A percentile compares a stretch with the other conserved stretches of the same genome.
phyloP scores from a whole-genome alignment of 2,888 invertebrate genomes.

The Acleris cristana region DNA sequence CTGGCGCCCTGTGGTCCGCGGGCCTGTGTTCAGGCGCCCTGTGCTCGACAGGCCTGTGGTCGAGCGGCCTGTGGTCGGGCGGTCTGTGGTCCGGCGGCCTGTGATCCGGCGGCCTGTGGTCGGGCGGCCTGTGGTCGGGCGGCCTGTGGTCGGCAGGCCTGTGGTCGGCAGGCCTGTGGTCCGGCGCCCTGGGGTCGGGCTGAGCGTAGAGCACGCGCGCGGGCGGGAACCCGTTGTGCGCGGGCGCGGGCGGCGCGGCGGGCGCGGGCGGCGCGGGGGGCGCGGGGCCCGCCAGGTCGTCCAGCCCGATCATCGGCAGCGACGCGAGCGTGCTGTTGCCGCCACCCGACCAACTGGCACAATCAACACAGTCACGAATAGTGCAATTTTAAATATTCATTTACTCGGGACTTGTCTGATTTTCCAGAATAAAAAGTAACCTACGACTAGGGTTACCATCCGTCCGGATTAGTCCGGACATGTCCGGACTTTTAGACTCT shows the following conservation, averaged over 20 bases:
- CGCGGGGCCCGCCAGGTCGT: constrained; percentile 74
- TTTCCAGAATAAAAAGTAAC: too few relatives aligned
- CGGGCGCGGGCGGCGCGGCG: constrained; percentile 43
- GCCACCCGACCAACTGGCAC: constrained; percentile 85
- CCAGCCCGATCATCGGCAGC: constrained; percentile 89
- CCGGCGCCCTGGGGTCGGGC: constrained; percentile 19
- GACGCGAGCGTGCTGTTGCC: constrained; percentile 89
- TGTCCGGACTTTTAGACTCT: too few relatives aligned
- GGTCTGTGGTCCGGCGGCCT: constrained; percentile 27
- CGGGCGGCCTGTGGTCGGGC: constrained; percentile 20
- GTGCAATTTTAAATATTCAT: too few relatives aligned
- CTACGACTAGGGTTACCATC: too few relatives aligned
- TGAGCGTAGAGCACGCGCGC: constrained; percentile 11
- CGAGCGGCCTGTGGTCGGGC: constrained; percentile 24
- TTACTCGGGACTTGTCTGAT: too few relatives aligned
- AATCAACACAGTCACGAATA: neutral
- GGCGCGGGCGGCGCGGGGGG: constrained; percentile 44
- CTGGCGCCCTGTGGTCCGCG: constrained; percentile 28
- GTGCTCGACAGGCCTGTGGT: constrained; percentile 22
- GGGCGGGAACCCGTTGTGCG: constrained; percentile 30
- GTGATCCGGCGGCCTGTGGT: constrained; percentile 16
- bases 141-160: constrained; percentile 6
- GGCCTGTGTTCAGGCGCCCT: constrained; percentile 24
- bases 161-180: constrained; percentile 32
- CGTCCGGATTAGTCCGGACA: too few relatives aligned